phyloP scores from a whole-genome alignment of 2,888 invertebrate genomes.

The Cynaeus angustus region DNA sequence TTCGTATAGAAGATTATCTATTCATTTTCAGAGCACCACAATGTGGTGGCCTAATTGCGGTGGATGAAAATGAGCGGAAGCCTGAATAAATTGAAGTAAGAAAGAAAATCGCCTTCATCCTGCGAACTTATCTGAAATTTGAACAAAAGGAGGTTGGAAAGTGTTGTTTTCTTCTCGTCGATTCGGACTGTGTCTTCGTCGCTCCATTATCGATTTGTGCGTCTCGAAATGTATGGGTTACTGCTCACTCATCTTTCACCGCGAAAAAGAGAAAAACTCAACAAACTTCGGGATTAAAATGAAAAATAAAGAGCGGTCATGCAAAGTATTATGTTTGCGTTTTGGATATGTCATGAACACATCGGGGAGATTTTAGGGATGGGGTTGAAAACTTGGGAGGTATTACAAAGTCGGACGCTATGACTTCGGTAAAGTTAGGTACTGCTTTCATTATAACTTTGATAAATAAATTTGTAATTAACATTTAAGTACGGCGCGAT shows the following conservation, averaged over 20 bases:
- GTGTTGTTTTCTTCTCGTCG: conserved; percentile 39
- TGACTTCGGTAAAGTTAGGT: no score
- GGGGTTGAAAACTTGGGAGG: no score
- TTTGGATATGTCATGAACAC: conserved; percentile 25
- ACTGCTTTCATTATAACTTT: no score
- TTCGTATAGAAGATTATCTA: neutral
- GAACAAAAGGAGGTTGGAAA: conserved; percentile 21
- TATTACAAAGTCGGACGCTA: no score
- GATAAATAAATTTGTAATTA: no score
- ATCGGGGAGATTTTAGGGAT: no score
- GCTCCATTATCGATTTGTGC: conserved; percentile 33
- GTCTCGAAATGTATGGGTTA: conserved; percentile 31
- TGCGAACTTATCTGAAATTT: neutral
- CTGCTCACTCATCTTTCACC: conserved; percentile 27
- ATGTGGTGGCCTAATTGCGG: conserved; percentile 13
- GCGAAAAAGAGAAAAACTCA: conserved; percentile 1
- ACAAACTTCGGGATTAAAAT: conserved; percentile 12
- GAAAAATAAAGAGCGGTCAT: conserved; percentile 35
- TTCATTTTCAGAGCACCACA: neutral
- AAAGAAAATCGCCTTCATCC: conserved; percentile 11
- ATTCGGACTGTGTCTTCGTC: conserved; percentile 24
- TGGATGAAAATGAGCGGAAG: conserved; percentile 13
- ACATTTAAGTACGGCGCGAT: no score
- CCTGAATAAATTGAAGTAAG: neutral
- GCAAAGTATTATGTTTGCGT: conserved; percentile 34